These are phyloP conservation scores for Gibbula magus DNA, from an alignment of 2,888 invertebrate species.

Conservation along the genomic window DNA sequence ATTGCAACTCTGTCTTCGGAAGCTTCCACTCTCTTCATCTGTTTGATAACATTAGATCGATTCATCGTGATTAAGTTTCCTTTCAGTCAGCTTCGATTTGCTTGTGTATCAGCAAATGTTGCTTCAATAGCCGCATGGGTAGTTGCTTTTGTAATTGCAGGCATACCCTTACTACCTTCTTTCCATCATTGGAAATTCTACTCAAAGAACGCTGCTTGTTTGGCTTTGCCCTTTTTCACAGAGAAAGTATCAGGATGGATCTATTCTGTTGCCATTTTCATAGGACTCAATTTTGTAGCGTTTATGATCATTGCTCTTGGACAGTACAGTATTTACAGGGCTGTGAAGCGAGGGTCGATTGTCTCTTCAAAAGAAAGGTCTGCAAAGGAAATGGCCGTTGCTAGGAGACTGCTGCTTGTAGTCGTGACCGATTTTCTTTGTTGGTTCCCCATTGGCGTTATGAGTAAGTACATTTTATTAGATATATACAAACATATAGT, in stretches of 20 bases:
- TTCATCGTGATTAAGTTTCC: conserved; percentile 80
- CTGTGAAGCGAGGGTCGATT: conserved; percentile 31
- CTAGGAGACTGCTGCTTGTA: conserved; percentile 62
- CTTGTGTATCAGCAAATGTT: conserved; percentile 47
- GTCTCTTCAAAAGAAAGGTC: conserved; percentile 22
- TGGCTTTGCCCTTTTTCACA: conserved; percentile 69
- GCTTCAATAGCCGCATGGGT: conserved; percentile 57
- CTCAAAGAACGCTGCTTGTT: conserved; percentile 59
- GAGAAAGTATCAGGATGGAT: conserved; percentile 71
- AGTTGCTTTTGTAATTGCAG: conserved; percentile 56
- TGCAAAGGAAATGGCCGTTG: conserved; percentile 54
- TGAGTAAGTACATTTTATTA: background rate
- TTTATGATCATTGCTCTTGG: conserved; percentile 66
- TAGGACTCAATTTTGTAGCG: conserved; percentile 65
- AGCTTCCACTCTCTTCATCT: conserved; percentile 80
- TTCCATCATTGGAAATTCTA: background rate
- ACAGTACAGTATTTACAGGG: conserved; percentile 68
- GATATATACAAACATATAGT: no score
- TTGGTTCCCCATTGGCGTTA: conserved; percentile 57
- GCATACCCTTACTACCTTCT: conserved; percentile 58
- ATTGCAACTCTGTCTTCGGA: conserved; percentile 77
- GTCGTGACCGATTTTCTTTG: conserved; percentile 62
- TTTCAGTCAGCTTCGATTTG: conserved; percentile 68
- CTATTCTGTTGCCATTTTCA: conserved; percentile 67
- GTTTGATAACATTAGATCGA: conserved; percentile 80